Conservation (phyloP, 2,888 invertebrate genomes). For the Cetonia aurata region DNA sequence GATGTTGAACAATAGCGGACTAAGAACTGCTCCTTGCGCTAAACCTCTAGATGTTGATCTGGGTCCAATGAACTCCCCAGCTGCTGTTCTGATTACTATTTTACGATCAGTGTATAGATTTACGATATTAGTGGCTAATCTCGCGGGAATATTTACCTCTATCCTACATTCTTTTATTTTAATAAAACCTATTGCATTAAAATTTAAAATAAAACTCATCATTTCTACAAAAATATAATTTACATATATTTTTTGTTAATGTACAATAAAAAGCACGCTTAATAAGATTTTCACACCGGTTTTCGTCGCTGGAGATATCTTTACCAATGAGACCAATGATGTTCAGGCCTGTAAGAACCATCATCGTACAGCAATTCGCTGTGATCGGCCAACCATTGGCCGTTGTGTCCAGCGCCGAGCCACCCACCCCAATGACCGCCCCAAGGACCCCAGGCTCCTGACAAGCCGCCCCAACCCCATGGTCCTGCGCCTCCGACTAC, state of each 20-base stretch:
- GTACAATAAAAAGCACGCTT: constrained; percentile 13
- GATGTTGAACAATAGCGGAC: too few species aligned
- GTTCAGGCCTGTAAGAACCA: constrained; percentile 58
- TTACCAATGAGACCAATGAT: constrained; percentile 30
- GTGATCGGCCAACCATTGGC: constrained; percentile 54
- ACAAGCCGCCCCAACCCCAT: constrained; percentile 30
- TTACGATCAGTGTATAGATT: too few species aligned
- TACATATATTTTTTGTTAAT: constrained; percentile 15
- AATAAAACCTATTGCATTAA: too few species aligned
- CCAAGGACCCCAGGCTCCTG: constrained; percentile 31
- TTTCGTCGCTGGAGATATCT: neutral
- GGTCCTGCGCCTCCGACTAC: constrained; percentile 39
- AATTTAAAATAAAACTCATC: neutral
- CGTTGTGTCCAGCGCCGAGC: constrained; percentile 54
- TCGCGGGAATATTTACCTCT: too few species aligned
- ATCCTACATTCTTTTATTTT: too few species aligned
- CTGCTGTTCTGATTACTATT: too few species aligned
- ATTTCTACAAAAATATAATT: constrained; percentile 26
- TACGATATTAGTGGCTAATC: too few species aligned
- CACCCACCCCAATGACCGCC: constrained; percentile 40
- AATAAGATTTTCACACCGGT: constrained; percentile 6
- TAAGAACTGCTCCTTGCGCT: too few species aligned
- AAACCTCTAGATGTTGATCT: too few species aligned
- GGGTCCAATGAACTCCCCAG: too few species aligned
- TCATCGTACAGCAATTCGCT: constrained; percentile 58